Conservation (phyloP, 2,113 vertebrate genomes). For the Piprites chloris region DNA sequence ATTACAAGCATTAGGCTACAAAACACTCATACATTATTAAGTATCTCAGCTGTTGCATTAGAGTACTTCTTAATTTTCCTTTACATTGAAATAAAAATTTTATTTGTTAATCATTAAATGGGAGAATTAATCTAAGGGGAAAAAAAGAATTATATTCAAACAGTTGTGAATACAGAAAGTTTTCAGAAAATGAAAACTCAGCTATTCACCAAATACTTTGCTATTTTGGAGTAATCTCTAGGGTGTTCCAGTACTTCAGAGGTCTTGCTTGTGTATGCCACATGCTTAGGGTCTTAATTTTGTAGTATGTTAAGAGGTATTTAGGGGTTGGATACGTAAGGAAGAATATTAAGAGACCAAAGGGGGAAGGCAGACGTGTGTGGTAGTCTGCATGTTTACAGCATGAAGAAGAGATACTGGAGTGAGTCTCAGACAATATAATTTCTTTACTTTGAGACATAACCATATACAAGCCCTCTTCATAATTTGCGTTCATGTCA, state of each 20-base stretch:
- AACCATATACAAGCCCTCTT: background rate
- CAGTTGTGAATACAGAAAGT: background rate
- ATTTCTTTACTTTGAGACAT: background rate
- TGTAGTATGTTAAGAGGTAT: background rate
- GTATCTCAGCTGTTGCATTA: background rate
- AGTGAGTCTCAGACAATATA: background rate
- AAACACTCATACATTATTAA: conserved; percentile 60
- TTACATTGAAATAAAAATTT: background rate
- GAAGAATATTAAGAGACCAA: background rate
- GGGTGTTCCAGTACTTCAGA: background rate
- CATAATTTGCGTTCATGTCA: background rate
- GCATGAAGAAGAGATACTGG: background rate
- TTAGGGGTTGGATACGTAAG: background rate
- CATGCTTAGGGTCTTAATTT: background rate
- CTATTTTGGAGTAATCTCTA: background rate
- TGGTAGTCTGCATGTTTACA: background rate
- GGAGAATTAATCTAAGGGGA: background rate
- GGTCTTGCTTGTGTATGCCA: background rate
- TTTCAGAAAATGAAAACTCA: background rate
- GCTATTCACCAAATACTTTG: background rate
- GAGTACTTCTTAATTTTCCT: background rate
- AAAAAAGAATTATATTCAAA: background rate
- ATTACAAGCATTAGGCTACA: conserved; percentile 36
- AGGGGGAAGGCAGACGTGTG: accelerated
- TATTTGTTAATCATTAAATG: conserved; percentile 17